Conservation (phyloP, 2,113 vertebrate species). For the Phasianus colchicus region DNA sequence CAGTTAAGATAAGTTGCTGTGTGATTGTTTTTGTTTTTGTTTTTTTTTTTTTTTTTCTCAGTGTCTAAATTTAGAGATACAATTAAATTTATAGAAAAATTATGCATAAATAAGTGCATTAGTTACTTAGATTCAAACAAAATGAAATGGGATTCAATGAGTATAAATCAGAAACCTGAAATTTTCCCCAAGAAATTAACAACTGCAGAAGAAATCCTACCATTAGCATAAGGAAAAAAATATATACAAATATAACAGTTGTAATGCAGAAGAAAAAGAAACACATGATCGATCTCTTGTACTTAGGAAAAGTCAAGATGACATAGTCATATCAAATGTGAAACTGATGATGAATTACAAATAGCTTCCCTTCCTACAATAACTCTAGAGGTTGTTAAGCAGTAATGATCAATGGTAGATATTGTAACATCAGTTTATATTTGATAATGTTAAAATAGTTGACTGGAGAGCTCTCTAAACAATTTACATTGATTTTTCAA, state of each 20-base stretch:
- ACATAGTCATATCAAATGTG: background rate
- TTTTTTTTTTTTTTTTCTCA: background rate
- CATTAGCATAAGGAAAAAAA: background rate
- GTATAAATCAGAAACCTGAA: background rate
- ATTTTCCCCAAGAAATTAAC: background rate
- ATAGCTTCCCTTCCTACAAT: background rate
- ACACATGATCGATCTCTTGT: background rate
- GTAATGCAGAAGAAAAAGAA: background rate
- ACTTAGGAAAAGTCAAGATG: background rate
- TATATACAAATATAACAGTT: background rate
- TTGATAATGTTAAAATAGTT: conserved; percentile 18
- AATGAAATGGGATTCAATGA: background rate
- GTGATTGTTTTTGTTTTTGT: background rate
- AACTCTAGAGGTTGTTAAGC: background rate
- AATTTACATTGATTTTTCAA: conserved; percentile 51
- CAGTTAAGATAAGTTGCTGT: background rate
- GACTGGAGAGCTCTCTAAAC: conserved; percentile 1
- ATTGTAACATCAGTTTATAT: conserved; percentile 35
- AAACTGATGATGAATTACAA: background rate
- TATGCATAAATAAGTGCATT: background rate
- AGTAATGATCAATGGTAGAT: background rate
- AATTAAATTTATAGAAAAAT: background rate
- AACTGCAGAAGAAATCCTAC: background rate
- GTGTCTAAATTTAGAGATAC: background rate
- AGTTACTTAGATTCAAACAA: background rate